Evolutionary conservation across 35 echinoderm and acorn worm species (phyloP).

Genomic region (Lytechinus pictus): DNA sequence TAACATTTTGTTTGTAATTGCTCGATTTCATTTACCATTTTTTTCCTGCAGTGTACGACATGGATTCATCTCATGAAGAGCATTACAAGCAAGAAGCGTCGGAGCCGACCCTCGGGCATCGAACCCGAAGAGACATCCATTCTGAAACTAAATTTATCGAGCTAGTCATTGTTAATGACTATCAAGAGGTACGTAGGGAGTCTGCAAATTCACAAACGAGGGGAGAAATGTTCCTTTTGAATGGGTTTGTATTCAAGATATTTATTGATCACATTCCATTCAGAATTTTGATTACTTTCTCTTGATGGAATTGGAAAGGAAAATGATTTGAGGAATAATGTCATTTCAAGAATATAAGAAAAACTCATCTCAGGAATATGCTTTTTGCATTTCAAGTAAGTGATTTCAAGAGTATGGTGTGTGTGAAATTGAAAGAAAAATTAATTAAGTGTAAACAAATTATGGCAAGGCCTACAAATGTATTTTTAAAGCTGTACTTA

Average conservation of each 20-base stretch:
- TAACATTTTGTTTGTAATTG: not conserved
- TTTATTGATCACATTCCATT: not conserved
- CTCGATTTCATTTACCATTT: not conserved
- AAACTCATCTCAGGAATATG: too few species aligned
- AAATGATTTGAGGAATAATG: too few species aligned
- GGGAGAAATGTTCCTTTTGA: not conserved
- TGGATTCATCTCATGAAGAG: conserved; percentile 9
- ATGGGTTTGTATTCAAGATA: not conserved
- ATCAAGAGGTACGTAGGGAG: conserved; percentile 52
- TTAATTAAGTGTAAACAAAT: too few species aligned
- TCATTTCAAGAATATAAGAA: too few species aligned
- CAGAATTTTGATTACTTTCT: not conserved
- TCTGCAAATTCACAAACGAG: not conserved
- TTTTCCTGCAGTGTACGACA: not conserved
- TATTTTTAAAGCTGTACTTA: too few species aligned
- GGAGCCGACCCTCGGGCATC: not conserved
- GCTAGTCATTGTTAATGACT: conserved; percentile 60
- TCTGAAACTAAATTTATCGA: conserved; percentile 61
- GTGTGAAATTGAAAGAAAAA: too few species aligned
- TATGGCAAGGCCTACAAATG: too few species aligned
- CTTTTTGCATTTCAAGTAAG: too few species aligned
- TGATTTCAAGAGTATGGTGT: too few species aligned
- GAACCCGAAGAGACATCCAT: conserved; percentile 43
- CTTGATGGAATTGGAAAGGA: not conserved
- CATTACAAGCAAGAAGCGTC: not conserved